Conservation (phyloP, 2,797 vertebrate species). For the Sebastes oblongus region DNA sequence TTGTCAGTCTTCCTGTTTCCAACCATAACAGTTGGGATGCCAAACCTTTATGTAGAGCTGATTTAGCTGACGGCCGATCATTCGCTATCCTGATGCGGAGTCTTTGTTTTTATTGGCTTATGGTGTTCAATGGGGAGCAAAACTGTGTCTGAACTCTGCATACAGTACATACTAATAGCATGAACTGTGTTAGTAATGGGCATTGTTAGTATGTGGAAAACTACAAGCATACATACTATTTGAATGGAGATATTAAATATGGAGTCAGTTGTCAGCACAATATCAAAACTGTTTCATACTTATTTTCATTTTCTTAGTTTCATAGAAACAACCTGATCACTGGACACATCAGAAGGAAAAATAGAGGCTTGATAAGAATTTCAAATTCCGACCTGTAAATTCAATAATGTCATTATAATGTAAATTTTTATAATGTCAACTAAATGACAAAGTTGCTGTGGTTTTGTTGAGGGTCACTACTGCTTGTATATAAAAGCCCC, state of each 20-base stretch:
- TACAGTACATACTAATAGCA: neutral
- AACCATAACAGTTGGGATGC: slow-evolving; percentile 6
- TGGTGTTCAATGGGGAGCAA: neutral
- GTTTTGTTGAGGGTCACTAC: neutral
- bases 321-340: neutral
- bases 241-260: neutral
- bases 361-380: neutral
- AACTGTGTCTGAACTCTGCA: neutral
- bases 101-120: neutral
- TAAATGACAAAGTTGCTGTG: neutral
- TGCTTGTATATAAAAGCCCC: neutral
- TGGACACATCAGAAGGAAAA: neutral
- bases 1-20: slow-evolving; percentile 3
- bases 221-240: neutral
- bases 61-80: neutral
- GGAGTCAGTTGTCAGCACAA: neutral
- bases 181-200: neutral
- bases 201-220: neutral
- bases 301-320: neutral
- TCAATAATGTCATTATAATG: neutral
- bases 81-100: neutral
- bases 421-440: neutral
- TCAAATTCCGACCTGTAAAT: neutral
- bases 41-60: slow-evolving; percentile 2
- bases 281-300: neutral